phyloP scores from a whole-genome alignment of 2,113 vertebrate species.

The Budorcas taxicolor region DNA sequence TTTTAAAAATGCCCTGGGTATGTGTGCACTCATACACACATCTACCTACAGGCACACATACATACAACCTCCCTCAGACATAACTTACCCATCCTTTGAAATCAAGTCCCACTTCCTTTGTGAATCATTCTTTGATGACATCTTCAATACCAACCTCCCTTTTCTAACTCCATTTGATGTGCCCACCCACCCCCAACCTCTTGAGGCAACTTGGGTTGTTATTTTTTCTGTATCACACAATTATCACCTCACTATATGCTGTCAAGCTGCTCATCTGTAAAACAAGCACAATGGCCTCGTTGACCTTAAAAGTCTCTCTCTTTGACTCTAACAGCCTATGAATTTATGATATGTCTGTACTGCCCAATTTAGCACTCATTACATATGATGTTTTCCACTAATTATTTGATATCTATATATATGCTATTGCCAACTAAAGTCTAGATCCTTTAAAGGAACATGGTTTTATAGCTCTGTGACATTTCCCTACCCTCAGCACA shows the following conservation, averaged over 20 bases:
- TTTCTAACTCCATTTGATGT: conserved; percentile 2
- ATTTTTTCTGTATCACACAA: neutral
- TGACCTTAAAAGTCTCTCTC: conserved; percentile 14
- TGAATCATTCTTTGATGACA: conserved; percentile 17
- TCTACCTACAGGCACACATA: neutral
- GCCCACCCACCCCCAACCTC: neutral
- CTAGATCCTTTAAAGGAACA: neutral
- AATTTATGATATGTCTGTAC: conserved; percentile 1
- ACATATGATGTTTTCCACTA: neutral
- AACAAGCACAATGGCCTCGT: neutral
- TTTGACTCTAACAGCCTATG: conserved; percentile 2
- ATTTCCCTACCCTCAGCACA: neutral
- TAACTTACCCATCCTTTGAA: neutral
- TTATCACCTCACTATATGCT: neutral
- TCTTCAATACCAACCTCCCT: neutral
- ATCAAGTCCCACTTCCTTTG: neutral
- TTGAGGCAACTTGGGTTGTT: neutral
- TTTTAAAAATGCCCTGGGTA: neutral
- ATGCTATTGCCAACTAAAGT: neutral
- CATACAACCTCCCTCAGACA: neutral
- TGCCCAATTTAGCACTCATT: neutral
- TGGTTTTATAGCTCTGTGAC: neutral
- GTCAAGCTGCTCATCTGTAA: conserved; percentile 19
- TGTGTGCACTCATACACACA: neutral
- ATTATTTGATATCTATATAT: neutral